These are phyloP conservation scores for Porites divaricata DNA, from an alignment of 92 coral and sea anemone species.

Conservation along the genomic window DNA sequence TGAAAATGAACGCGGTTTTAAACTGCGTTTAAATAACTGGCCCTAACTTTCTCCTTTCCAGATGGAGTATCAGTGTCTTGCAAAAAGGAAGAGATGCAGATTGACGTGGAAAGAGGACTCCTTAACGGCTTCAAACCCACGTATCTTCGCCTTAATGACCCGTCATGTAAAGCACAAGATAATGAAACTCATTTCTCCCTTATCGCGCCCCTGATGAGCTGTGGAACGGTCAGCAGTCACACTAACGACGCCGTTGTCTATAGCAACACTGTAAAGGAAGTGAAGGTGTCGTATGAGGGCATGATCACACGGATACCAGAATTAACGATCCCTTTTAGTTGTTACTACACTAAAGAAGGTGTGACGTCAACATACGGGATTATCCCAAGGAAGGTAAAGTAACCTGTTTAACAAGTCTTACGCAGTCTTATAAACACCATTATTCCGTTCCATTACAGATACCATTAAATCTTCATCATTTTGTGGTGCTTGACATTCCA, in stretches of 20 bases:
- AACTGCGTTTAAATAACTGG: background rate
- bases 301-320: conserved; percentile 72
- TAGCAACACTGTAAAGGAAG: conserved; percentile 71
- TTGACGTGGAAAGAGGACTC: conserved; percentile 56
- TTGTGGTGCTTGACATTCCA: too few relatives aligned
- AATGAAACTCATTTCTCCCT: conserved; percentile 77
- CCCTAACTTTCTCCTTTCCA: background rate
- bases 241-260: conserved; percentile 74
- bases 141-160: conserved; percentile 57
- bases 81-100: conserved; percentile 67
- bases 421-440: background rate
- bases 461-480: too few relatives aligned
- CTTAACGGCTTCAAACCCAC: conserved; percentile 53
- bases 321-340: conserved; percentile 76
- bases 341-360: conserved; percentile 85
- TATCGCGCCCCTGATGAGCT: conserved; percentile 75
- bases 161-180: conserved; percentile 68
- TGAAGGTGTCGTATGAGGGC: conserved; percentile 47
- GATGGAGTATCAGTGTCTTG: conserved; percentile 68
- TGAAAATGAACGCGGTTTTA: too few relatives aligned
- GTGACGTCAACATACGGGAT: conserved; percentile 86
- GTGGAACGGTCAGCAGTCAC: conserved; percentile 82
- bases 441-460: too few relatives aligned
- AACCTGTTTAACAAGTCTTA: background rate
- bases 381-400: conserved; percentile 71